These are phyloP conservation scores for Micrastur ruficollis DNA, from an alignment of 2,797 vertebrate genomes.

Conservation along the genomic window DNA sequence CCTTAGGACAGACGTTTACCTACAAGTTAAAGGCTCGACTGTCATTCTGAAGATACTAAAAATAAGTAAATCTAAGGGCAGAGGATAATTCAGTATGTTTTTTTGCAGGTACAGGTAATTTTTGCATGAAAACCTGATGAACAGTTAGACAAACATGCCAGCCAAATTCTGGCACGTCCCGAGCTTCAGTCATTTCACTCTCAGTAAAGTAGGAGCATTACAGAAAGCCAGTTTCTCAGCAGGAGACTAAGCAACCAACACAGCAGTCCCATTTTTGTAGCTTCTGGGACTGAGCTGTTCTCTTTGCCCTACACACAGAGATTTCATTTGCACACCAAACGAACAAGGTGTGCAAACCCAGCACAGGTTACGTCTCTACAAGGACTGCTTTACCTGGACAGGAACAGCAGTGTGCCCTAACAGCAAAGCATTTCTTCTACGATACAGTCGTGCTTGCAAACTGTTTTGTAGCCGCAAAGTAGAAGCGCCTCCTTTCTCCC, in stretches of 20 bases:
- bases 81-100: background rate
- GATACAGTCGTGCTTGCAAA: background rate
- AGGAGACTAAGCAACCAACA: background rate
- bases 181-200: background rate
- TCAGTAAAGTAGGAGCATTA: background rate
- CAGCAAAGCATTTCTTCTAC: background rate
- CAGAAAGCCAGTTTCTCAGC: background rate
- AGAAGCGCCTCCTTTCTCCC: background rate
- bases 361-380: rapidly evolving
- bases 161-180: background rate
- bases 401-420: rapidly evolving
- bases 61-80: rapidly evolving
- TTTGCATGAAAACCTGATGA: background rate
- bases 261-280: background rate
- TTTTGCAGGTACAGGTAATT: background rate
- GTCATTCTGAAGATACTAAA: background rate
- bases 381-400: background rate
- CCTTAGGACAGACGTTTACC: background rate
- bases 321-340: background rate
- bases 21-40: rapidly evolving
- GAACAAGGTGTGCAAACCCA: background rate
- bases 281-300: background rate
- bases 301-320: rapidly evolving
- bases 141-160: background rate
- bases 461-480: background rate